Conservation (phyloP, 2,888 invertebrate genomes). For the Diarsia rubi region DNA sequence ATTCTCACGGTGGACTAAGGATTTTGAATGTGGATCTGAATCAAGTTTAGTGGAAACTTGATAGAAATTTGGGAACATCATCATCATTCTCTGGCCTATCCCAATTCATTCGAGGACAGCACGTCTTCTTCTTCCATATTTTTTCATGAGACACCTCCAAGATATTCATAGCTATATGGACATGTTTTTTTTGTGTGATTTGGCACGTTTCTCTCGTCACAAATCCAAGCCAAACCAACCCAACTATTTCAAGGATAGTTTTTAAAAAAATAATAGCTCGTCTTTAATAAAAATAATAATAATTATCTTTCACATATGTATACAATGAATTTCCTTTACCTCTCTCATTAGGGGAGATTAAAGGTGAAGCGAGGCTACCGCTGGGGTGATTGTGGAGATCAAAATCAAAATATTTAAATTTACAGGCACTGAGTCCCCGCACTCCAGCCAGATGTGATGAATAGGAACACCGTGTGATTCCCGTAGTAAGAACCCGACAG, state of each 20-base stretch:
- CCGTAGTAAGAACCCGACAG: not conserved
- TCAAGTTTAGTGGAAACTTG: not conserved
- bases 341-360: not conserved
- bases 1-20: slow-evolving; percentile 36
- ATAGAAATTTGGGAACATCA: not conserved
- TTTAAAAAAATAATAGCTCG: not conserved
- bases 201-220: not conserved
- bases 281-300: not conserved
- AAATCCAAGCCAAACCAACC: not conserved
- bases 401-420: no score
- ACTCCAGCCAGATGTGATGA: not conserved
- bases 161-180: not conserved
- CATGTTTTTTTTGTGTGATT: not conserved
- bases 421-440: not conserved
- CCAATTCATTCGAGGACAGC: no score
- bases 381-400: not conserved
- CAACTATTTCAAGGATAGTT: not conserved
- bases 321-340: not conserved
- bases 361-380: not conserved
- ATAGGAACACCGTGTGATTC: not conserved
- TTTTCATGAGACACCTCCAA: no score
- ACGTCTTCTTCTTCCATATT: no score
- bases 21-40: slow-evolving; percentile 9
- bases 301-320: not conserved
- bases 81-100: no score